A percentile compares a stretch with the other conserved stretches of the same genome.
These are phyloP conservation scores for Sturnira hondurensis DNA, from an alignment of 2,113 vertebrate species.

Conservation along the genomic window DNA sequence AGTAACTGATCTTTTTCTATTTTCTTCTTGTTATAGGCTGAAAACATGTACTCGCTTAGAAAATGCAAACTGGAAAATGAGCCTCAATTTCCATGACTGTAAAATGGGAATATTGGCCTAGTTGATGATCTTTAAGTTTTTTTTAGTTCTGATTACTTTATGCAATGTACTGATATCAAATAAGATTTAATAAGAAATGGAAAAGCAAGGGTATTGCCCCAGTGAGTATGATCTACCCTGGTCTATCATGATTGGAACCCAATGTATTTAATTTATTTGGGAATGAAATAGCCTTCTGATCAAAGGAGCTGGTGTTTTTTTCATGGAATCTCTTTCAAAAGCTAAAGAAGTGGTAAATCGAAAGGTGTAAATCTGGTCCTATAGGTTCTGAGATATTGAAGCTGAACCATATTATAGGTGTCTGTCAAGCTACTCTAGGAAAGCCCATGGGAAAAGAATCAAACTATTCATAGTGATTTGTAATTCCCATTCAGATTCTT, in stretches of 20 bases:
- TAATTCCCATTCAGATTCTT: neutral
- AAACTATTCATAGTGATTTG: neutral
- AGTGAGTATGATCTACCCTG: neutral
- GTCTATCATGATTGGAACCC: neutral
- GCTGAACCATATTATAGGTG: neutral
- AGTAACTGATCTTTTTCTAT: neutral
- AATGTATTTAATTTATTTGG: slow-evolving; percentile 33
- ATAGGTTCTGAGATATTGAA: slow-evolving; percentile 15
- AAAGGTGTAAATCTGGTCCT: neutral
- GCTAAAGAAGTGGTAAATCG: neutral
- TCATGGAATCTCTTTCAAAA: neutral
- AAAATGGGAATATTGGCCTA: neutral
- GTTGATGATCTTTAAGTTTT: neutral
- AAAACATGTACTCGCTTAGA: neutral
- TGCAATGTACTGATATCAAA: neutral
- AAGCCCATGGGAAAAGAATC: neutral
- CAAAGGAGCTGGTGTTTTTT: neutral
- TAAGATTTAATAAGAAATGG: neutral
- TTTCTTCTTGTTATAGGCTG: neutral
- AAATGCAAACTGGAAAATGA: neutral
- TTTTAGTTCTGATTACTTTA: slow-evolving; percentile 21
- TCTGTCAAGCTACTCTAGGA: neutral
- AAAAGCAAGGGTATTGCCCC: neutral
- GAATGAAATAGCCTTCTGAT: neutral
- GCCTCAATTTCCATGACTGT: neutral